Percentiles rank a stretch among this genome's conserved stretches.
phyloP scores from a whole-genome alignment of 2,888 invertebrate genomes.

The Lasioglossum pauxillum region DNA sequence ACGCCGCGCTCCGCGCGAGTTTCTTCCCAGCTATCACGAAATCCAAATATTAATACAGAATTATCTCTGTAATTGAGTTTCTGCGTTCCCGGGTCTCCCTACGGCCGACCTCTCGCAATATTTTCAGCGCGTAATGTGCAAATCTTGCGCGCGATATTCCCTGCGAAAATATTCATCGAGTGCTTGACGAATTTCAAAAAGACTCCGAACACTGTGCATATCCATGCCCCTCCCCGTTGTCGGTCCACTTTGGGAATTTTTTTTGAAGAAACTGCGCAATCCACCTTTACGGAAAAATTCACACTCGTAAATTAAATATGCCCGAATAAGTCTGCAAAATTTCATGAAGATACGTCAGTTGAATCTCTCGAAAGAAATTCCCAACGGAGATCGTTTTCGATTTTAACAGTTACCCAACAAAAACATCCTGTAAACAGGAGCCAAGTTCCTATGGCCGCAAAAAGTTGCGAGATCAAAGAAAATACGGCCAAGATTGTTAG shows the following conservation, averaged over 20 bases:
- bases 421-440: too few species aligned
- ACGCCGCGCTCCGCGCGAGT: background rate
- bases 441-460: too few species aligned
- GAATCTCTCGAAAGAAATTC: background rate
- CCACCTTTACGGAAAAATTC: background rate
- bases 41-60: conserved; percentile 46
- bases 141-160: background rate
- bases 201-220: background rate
- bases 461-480: too few species aligned
- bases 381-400: background rate
- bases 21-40: background rate
- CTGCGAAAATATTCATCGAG: background rate
- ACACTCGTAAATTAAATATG: background rate
- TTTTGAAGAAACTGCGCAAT: background rate
- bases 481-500: too few species aligned
- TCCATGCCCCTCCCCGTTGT: background rate
- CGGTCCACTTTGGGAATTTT: background rate
- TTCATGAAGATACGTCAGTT: background rate
- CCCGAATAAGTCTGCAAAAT: background rate
- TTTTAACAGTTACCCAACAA: background rate
- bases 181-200: background rate
- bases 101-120: background rate
- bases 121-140: background rate
- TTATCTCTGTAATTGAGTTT: conserved; percentile 46
- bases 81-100: conserved; percentile 2